Evolutionary conservation across 2,888 invertebrate species (phyloP), one percentile per base, ranked within the genome.

Genomic region (Epistrophe eligans): DNA sequence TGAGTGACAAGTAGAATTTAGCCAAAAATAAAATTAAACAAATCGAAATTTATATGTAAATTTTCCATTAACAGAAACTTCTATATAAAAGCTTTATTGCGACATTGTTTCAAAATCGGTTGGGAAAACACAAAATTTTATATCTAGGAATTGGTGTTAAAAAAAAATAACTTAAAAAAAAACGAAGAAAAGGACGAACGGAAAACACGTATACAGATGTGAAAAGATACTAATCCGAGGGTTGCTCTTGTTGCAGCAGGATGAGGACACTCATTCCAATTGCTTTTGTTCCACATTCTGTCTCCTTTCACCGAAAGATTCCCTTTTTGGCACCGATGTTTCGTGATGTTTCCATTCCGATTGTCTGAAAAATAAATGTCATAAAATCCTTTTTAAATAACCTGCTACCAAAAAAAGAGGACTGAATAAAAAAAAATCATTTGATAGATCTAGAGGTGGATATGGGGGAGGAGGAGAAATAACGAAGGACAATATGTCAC

Each of bases 361-460:
- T 88, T 88, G 88, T 79, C 83, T 84, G 84, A 72, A 88, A 88
- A 84, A 84, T 84, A 88, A 88, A 88, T 88, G 88, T 88, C 88
- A 88, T 88, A 88, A 88, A 88, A 88, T 88, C 83, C 84, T 88
- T 88, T 88, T 88, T 84, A 87, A 87, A 83, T 83, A 83, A 79
- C 87, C 79, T 79, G 71, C 82, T 62, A 67, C 60, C 76, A 64
- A 87, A 87, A 64, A 66, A 66, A 58, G 76, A 73, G 50, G 64
- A 52, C 24, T n/a, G 62, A 81, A 45, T 66, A 45, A 52, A 58
- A 35, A 70, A 50, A 48, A 24, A 66, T n/a, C 17, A 50, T 28
- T 64, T 35, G 35, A 28, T 64, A 19, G 40, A 71, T 45, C 3
- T 35, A 19, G 43, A 52, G 55, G 24, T 48, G 70, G 62, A 40